Base-by-base conservation (phyloP, 2,113 vertebrate genomes). In the Thalassoma bifasciatum region DNA sequence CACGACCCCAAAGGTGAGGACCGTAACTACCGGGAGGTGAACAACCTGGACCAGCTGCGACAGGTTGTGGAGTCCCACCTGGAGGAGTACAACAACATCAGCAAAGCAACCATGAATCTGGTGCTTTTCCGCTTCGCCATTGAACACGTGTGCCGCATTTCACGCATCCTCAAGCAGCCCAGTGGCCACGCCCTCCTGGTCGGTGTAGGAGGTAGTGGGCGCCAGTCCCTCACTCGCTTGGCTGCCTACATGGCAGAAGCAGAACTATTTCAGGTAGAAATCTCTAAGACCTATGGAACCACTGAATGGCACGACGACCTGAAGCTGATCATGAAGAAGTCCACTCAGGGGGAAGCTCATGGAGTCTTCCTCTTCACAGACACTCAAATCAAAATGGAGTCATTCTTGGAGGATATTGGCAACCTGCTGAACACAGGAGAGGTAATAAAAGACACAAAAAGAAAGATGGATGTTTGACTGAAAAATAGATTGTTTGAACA, bases 381-480 rank as follows among this genome's bases (percentile, higher is more conserved):
- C 56, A 94, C 95, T 10, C 96, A 98, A 83, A 97, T 98, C 58
- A 98, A 97, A 89, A 92, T 82, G 71, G 96, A 98, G 72, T 96
- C 96, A 0, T 98, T 98, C 82, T 85, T 98, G 21, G 97, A 98
- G 87, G 96, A 97, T 19, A 88, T 98, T 42, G 96, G 95, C 73
- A 97, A 98, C 75, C 90, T 98, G 63, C 93, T 98, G 10, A 98
- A 98, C 84, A 95, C 95, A 0, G 97, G 97, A 9, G 96, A 98
- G 88, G 95, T 92, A 81, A n/a, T n/a, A n/a, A n/a, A n/a, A n/a
- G n/a, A n/a, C n/a, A n/a, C n/a, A n/a, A n/a, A n/a, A n/a, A 51
- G 14, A 23, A n/a, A 38, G 16, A 42, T 16, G 21, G 26, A 24
- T 63, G 14, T n/a, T n/a, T n/a, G n/a, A n/a, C 11, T 44, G n/a